Evolutionary conservation across 37 sponge, comb jelly and placozoan species (phyloP).

Genomic region (Agelas oroides): DNA sequence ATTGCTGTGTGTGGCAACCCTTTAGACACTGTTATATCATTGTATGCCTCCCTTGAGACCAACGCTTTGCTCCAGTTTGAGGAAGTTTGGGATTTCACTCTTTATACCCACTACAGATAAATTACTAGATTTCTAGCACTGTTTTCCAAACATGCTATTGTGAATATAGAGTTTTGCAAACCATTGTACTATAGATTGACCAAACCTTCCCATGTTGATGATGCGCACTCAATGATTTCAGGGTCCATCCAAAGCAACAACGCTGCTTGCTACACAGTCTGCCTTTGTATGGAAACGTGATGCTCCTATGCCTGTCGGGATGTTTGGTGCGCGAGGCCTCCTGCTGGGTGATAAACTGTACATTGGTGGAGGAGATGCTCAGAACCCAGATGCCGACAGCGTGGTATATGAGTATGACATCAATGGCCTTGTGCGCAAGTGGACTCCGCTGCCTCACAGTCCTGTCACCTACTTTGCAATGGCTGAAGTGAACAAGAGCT

Average conservation of each 20-base stretch:
- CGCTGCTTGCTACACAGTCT: slow-evolving; percentile 41
- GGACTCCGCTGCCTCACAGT: slow-evolving; percentile 46
- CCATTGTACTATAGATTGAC: no score
- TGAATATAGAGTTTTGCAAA: no score
- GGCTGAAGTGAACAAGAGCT: slow-evolving; percentile 30
- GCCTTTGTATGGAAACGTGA: slow-evolving; percentile 55
- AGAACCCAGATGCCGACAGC: slow-evolving; percentile 18
- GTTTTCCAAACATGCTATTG: no score
- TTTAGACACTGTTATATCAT: no score
- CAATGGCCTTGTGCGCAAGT: slow-evolving; percentile 54
- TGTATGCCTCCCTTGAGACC: no score
- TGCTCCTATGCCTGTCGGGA: slow-evolving; percentile 32
- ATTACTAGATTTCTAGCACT: no score
- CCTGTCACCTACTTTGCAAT: slow-evolving; percentile 48
- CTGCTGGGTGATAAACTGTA: slow-evolving; percentile 56
- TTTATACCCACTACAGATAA: no score
- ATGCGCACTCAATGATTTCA: not conserved
- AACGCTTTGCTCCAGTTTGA: no score
- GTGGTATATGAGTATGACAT: slow-evolving; percentile 58
- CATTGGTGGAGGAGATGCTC: slow-evolving; percentile 56
- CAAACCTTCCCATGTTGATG: no score
- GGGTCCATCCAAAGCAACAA: not conserved
- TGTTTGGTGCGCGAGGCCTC: slow-evolving; percentile 24
- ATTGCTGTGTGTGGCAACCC: no score
- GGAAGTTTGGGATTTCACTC: no score